Base-by-base conservation (phyloP, 2,888 invertebrate genomes). In the Zootermopsis nevadensis region DNA sequence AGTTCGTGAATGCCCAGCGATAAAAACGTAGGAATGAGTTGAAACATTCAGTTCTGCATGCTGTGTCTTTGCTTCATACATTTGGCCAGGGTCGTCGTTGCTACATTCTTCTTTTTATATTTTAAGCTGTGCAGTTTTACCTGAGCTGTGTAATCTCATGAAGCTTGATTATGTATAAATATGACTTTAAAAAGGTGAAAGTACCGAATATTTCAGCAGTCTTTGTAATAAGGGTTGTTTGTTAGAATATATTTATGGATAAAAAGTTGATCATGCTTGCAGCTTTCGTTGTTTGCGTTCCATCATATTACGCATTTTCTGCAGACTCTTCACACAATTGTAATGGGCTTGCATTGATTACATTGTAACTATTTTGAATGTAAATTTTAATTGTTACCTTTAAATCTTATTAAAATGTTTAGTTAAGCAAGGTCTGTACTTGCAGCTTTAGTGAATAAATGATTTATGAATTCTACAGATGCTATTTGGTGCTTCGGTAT, bases 311-410 rank as follows among this genome's bases (percentile, higher is more conserved):
- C n/a, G 76, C 76, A 76, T 76, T 38, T 76, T 76, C 76, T 76
- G 76, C 30, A 76, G 27, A 27, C 76, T 76, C 42, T 76, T 42
- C 76, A 76, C 76, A 42, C 8, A 60, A 27, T n/a, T 60, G n/a
- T n/a, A 55, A 60, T 38, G 74, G 35, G 74, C 74, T 74, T 74
- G 33, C 33, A 74, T 38, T 38, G 33, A 33, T 69, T 33, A 33
- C 27, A 74, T 74, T 74, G 60, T 79, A 79, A 79, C 79, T 79
- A 79, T 79, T 79, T 79, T 66, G 38, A 79, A 79, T 79, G 79
- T 79, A 79, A 55, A 79, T 79, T 66, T 79, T 66, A 79, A 79
- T 79, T 79, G 79, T 79, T 79, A 79, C 33, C 79, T 79, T 66
- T 66, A 35, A 79, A 77, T 33, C 66, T 66, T 79, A 60, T 35